Percentiles rank a stretch among this genome's conserved stretches.
These are phyloP conservation scores for Pelobates fuscus DNA, from an alignment of 2,113 vertebrate genomes.

Conservation along the genomic window DNA sequence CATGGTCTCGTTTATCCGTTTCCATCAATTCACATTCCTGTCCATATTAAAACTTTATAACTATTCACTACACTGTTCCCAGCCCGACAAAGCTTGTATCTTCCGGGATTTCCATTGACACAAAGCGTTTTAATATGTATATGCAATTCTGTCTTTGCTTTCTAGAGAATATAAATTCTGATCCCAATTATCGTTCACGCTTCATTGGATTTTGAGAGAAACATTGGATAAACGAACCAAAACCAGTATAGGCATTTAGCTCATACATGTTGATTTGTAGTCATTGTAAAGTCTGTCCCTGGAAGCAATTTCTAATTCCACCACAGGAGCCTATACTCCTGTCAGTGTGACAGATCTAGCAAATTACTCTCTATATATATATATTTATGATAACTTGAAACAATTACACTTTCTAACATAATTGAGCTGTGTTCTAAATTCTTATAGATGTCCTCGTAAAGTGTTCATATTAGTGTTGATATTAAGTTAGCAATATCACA, in stretches of 20 bases:
- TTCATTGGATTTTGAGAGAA: conserved; percentile 16
- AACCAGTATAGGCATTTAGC: conserved; percentile 7
- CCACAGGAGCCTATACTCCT: too few relatives aligned
- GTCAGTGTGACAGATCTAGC: too few relatives aligned
- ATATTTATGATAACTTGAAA: too few relatives aligned
- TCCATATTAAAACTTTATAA: neutral
- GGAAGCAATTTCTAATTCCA: conserved; percentile 8
- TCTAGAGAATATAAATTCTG: conserved; percentile 35
- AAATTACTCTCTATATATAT: too few relatives aligned
- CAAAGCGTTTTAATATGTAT: conserved; percentile 26
- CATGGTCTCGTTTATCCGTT: neutral
- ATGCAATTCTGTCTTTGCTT: conserved; percentile 13
- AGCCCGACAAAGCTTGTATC: conserved; percentile 17
- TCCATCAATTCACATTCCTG: neutral
- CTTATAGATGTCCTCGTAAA: too few relatives aligned
- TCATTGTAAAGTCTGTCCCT: neutral
- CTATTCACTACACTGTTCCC: conserved; percentile 9
- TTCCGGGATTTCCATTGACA: conserved; percentile 25
- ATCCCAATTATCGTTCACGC: conserved; percentile 33
- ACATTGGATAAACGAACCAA: conserved; percentile 25
- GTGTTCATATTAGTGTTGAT: too few relatives aligned
- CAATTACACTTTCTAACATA: too few relatives aligned
- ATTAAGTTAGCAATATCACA: too few relatives aligned
- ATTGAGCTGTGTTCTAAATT: too few relatives aligned
- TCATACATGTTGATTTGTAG: conserved; percentile 28